These are phyloP conservation scores for Cebus imitator DNA, from an alignment of 2,113 vertebrate species.

Conservation along the genomic window DNA sequence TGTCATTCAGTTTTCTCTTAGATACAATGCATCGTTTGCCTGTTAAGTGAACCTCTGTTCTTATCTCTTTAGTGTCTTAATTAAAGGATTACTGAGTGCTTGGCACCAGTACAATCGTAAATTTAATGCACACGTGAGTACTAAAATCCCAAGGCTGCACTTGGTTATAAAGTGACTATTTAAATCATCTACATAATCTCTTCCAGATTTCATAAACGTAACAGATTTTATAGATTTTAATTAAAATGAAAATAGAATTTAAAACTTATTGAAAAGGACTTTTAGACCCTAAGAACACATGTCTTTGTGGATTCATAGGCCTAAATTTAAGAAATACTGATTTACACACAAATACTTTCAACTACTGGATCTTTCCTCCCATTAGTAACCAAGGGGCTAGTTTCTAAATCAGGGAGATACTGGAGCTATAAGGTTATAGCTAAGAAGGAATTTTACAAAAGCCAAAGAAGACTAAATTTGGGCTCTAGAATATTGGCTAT, in stretches of 20 bases:
- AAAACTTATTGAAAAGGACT: not conserved
- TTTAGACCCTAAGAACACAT: not conserved
- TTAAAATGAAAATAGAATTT: not conserved
- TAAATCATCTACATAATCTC: not conserved
- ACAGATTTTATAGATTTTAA: not conserved
- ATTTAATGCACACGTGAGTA: not conserved
- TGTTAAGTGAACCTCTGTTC: not conserved
- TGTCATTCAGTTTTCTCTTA: slow-evolving; percentile 20
- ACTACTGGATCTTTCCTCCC: not conserved
- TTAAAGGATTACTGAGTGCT: not conserved
- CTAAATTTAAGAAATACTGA: slow-evolving; percentile 29
- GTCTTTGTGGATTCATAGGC: not conserved
- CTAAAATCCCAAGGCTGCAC: not conserved
- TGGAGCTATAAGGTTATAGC: not conserved
- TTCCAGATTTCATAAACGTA: too few species aligned
- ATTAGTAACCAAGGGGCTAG: not conserved
- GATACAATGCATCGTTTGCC: not conserved
- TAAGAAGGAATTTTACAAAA: slow-evolving; percentile 10
- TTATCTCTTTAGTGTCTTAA: not conserved
- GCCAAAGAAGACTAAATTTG: not conserved
- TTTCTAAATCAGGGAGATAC: not conserved
- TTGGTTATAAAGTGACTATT: slow-evolving; percentile 8
- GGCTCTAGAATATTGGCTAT: not conserved
- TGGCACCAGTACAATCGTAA: not conserved
- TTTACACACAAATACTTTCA: not conserved